A percentile compares a stretch with the other conserved stretches of the same genome.
Evolutionary conservation across 2,113 vertebrate species (phyloP).

Genomic region (Syngnathus typhle): DNA sequence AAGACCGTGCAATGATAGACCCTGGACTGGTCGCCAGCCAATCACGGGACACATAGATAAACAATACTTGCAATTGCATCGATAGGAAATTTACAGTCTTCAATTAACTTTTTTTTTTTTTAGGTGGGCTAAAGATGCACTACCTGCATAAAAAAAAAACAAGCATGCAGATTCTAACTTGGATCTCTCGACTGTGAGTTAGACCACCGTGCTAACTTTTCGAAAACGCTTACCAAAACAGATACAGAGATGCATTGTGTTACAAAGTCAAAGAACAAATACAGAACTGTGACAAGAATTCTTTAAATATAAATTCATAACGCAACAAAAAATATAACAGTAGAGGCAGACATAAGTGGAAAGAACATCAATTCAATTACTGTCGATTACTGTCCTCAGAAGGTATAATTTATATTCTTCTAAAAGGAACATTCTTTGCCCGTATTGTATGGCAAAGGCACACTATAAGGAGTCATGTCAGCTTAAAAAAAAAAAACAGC

Average conservation of each 20-base stretch:
- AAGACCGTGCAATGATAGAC: too few species aligned
- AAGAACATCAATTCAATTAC: neutral
- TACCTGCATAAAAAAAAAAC: too few species aligned
- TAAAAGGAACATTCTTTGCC: neutral
- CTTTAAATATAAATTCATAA: too few species aligned
- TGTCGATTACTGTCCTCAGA: neutral
- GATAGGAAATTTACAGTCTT: too few species aligned
- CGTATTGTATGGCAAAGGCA: constrained; percentile 14
- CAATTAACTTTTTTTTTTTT: too few species aligned
- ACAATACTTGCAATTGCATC: too few species aligned
- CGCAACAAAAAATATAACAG: too few species aligned
- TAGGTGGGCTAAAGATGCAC: too few species aligned
- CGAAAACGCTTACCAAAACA: neutral
- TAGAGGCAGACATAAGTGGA: too few species aligned
- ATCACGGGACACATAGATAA: too few species aligned
- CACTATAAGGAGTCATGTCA: constrained; percentile 25
- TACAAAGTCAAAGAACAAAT: neutral
- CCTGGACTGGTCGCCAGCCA: too few species aligned
- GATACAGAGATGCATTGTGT: neutral
- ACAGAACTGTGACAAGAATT: neutral
- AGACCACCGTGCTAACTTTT: neutral
- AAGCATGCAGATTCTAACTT: neutral
- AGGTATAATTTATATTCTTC: neutral
- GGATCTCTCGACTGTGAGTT: neutral
- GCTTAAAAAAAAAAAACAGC: constrained; percentile 19